Evolutionary conservation across 2,797 vertebrate genomes (phyloP), one percentile per base, ranked within the genome.

Genomic region (Benthosema pterotum): DNA sequence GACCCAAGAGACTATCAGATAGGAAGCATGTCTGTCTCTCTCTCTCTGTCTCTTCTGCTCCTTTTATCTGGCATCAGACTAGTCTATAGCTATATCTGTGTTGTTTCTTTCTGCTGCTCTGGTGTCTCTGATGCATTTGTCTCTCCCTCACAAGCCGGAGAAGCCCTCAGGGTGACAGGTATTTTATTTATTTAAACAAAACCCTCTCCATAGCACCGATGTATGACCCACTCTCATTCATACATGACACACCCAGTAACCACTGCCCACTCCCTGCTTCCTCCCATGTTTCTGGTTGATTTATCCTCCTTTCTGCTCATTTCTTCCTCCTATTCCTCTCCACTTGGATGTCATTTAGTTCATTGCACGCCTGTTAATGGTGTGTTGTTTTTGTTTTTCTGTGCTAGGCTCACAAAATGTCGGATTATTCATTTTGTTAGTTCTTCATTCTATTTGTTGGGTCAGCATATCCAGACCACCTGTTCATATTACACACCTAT

Each of bases 91-190:
- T 73, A 50, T 82, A 50, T 82, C 57, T 82, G 47, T 85, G 64
- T 87, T 73, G 55, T 84, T n/a, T 89, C 75, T 86, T 83, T 84
- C 76, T 88, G 77, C 67, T 63, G 22, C 86, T 84, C 87, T 75
- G 82, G 69, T 83, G 84, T 80, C 78, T 89, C 89, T 89, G 87
- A 87, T 74, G 72, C 85, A 88, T 96, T 82, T 96, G 91, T 96
- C 81, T 96, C 90, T 93, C 90, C 95, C 90, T 93, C 93, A 93
- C 93, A 96, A 98, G 97, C 97, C 94, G 96, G 97, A 99, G 94
- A 97, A 97, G 92, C 92, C 97, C 11, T 96, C 96, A 96, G 97
- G 96, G 94, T 98, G 94, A 98, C 94, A 99, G 97, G 97, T 99
- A 99, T 91, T 90, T 94, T 74, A 91, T 38, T 38, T 80, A 93